These are phyloP conservation scores for Microcebus ravelobensis DNA, from an alignment of 2,113 vertebrate genomes.

Conservation along the genomic window DNA sequence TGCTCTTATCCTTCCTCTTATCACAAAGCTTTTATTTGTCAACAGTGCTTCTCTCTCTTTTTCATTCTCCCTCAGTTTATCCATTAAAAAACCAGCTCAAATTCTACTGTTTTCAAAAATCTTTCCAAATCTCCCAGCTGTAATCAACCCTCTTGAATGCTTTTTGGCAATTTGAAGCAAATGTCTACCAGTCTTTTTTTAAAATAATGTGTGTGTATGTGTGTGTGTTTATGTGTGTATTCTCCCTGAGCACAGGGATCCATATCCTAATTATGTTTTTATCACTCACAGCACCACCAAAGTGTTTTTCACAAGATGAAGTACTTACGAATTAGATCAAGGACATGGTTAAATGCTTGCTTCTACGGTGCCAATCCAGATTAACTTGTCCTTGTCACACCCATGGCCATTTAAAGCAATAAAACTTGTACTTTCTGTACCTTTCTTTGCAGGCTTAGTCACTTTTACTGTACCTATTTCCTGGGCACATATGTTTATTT, in stretches of 20 bases:
- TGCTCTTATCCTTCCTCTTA: not conserved
- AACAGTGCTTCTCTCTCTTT: too few relatives aligned
- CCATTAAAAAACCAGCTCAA: not conserved
- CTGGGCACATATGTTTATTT: constrained; percentile 17
- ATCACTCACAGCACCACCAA: not conserved
- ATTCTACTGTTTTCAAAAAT: not conserved
- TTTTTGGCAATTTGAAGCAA: not conserved
- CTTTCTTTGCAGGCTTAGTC: not conserved
- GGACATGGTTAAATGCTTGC: not conserved
- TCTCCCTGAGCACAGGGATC: not conserved
- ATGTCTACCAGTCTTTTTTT: not conserved
- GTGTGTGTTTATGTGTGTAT: too few relatives aligned
- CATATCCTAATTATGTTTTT: not conserved
- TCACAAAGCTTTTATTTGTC: not conserved
- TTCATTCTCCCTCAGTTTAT: not conserved
- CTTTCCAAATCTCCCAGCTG: not conserved
- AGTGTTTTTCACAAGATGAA: not conserved
- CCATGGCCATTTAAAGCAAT: not conserved
- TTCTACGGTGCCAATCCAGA: not conserved
- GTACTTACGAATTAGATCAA: not conserved
- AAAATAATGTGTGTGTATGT: not conserved
- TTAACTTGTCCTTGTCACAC: not conserved
- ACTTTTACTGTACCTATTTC: constrained; percentile 26
- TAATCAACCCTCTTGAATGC: not conserved
- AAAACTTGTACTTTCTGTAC: not conserved